Evolutionary conservation across 2,888 invertebrate genomes (phyloP).

Genomic region (Melipona beecheii): DNA sequence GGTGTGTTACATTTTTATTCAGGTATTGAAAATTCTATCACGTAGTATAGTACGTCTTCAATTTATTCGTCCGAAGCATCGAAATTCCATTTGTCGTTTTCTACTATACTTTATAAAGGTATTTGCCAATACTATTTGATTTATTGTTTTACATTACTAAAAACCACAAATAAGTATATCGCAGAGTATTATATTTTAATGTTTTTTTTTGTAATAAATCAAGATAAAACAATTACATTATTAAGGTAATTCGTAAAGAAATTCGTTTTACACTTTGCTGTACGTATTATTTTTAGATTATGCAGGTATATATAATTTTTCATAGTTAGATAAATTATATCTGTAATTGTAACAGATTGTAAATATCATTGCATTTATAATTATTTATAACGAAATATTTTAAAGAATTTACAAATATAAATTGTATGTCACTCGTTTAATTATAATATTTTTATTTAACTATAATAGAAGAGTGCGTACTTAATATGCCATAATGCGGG

Average conservation of each 20-base stretch:
- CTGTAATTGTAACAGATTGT: background rate
- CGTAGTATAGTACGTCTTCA: conserved; percentile 5
- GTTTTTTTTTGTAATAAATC: too few relatives aligned
- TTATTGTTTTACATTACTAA: background rate
- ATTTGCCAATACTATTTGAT: background rate
- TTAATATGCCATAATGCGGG: background rate
- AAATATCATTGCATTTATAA: background rate
- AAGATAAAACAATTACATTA: too few relatives aligned
- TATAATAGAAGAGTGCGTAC: background rate
- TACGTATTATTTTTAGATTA: too few relatives aligned
- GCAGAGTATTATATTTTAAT: too few relatives aligned
- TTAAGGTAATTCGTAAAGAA: too few relatives aligned
- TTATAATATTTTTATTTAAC: background rate
- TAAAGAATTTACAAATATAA: too few relatives aligned
- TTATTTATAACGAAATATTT: too few relatives aligned
- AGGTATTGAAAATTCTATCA: conserved; percentile 15
- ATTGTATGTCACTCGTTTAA: too few relatives aligned
- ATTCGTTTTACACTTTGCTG: too few relatives aligned
- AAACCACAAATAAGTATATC: too few relatives aligned
- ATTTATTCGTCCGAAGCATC: conserved; percentile 23
- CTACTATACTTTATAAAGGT: background rate
- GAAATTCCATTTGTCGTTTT: conserved; percentile 1
- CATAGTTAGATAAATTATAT: background rate
- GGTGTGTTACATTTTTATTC: too few relatives aligned
- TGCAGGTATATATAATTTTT: background rate